A percentile compares a stretch with the other conserved stretches of the same genome.
Conservation (phyloP, 2,113 vertebrate genomes). For the Cichladusa arquata region DNA sequence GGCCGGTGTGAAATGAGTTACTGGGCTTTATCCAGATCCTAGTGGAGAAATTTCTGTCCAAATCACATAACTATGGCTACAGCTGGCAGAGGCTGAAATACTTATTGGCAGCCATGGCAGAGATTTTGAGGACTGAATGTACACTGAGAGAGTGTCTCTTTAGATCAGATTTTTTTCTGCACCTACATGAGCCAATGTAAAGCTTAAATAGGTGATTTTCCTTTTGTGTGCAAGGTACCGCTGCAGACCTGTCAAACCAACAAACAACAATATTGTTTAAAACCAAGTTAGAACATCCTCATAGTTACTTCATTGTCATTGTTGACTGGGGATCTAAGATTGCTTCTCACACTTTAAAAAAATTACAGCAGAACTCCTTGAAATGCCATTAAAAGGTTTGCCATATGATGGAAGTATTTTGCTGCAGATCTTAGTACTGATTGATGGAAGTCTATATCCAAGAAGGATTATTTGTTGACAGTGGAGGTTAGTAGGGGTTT, state of each 20-base stretch:
- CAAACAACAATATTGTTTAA: not conserved
- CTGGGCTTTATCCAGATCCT: slow-evolving; percentile 40
- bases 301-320: not conserved
- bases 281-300: not conserved
- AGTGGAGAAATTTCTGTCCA: slow-evolving; percentile 35
- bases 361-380: not conserved
- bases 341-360: not conserved
- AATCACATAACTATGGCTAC: not conserved
- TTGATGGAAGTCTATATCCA: not conserved
- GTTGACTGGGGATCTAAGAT: not conserved
- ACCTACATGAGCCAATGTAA: not conserved
- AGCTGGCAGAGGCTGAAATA: not conserved
- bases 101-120: not conserved
- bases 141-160: not conserved
- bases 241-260: not conserved
- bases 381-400: not conserved
- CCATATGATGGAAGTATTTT: not conserved
- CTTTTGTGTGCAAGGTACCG: not conserved
- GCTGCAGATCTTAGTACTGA: not conserved
- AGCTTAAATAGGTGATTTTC: not conserved
- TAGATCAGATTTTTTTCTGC: not conserved
- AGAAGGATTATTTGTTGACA: not conserved
- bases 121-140: not conserved
- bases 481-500: not conserved
- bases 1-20: slow-evolving; percentile 18